Evolutionary conservation across 2,113 vertebrate species (phyloP).

Genomic region (Salminus brasiliensis): DNA sequence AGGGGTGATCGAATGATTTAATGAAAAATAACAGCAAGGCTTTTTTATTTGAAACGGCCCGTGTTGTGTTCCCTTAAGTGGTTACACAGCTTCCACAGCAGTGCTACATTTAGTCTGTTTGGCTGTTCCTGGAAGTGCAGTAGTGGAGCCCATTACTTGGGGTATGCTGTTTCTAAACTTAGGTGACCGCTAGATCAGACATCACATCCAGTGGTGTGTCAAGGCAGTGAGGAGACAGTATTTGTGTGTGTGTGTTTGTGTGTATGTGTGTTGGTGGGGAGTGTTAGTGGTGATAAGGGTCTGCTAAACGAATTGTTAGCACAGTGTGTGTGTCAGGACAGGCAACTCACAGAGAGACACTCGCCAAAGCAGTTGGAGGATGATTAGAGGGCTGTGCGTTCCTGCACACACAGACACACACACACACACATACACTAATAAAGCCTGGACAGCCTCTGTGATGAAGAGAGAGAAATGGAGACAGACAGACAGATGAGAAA

Average conservation of each 20-base stretch:
- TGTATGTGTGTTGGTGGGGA: neutral
- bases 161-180: neutral
- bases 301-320: constrained; percentile 2
- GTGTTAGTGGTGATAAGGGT: constrained; percentile 4
- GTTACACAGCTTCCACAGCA: neutral
- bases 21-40: neutral
- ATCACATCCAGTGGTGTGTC: neutral
- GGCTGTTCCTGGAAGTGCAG: neutral
- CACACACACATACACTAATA: constrained; percentile 3
- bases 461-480: constrained; percentile 1
- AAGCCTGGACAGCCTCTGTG: neutral
- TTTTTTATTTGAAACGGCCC: neutral
- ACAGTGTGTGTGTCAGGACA: neutral
- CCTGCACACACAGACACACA: neutral
- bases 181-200: neutral
- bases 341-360: neutral
- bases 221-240: neutral
- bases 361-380: neutral
- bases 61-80: neutral
- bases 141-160: neutral
- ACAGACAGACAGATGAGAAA: constrained; percentile 12
- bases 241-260: neutral
- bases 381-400: neutral
- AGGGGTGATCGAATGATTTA: neutral
- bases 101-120: neutral